Conservation (phyloP, 30 jellyfish, hydroid and myxozoan species). For the Chrysaora quinquecirrha region DNA sequence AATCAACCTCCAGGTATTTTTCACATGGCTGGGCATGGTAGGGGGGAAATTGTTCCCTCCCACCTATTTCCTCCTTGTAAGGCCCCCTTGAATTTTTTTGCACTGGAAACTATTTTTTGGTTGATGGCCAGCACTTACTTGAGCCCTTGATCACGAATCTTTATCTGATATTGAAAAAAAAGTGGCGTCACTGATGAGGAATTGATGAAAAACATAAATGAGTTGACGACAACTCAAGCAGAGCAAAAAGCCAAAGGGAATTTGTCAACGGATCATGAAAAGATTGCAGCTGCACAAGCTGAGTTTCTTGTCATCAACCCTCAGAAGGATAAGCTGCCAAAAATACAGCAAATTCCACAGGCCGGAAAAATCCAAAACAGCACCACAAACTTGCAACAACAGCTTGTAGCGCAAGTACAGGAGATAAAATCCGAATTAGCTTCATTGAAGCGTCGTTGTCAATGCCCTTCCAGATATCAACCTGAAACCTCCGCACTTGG, state of each 20-base stretch:
- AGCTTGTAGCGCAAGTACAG: constrained; percentile 33
- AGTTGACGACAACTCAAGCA: constrained; percentile 37
- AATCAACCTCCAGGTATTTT: too few species aligned
- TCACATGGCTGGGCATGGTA: too few species aligned
- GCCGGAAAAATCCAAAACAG: constrained; percentile 13
- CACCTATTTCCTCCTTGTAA: too few species aligned
- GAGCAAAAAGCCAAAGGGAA: constrained; percentile 51
- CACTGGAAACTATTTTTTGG: too few species aligned
- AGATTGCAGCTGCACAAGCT: constrained; percentile 32
- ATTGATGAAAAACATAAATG: constrained; percentile 25
- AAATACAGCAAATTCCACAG: constrained; percentile 15
- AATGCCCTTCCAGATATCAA: not conserved
- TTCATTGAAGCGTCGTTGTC: constrained; percentile 28
- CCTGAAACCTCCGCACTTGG: constrained; percentile 25
- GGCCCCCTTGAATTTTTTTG: too few species aligned
- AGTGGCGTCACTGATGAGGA: constrained; percentile 55
- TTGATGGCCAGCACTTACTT: too few species aligned
- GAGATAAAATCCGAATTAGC: constrained; percentile 45
- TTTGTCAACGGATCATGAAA: not conserved
- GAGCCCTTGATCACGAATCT: constrained; percentile 40
- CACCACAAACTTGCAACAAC: not conserved
- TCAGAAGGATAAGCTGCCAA: constrained; percentile 3
- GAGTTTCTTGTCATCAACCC: not conserved
- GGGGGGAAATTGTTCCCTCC: too few species aligned
- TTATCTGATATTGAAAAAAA: constrained; percentile 5